phyloP scores from a whole-genome alignment of 2,113 vertebrate genomes.

The Microcebus tavaratra region DNA sequence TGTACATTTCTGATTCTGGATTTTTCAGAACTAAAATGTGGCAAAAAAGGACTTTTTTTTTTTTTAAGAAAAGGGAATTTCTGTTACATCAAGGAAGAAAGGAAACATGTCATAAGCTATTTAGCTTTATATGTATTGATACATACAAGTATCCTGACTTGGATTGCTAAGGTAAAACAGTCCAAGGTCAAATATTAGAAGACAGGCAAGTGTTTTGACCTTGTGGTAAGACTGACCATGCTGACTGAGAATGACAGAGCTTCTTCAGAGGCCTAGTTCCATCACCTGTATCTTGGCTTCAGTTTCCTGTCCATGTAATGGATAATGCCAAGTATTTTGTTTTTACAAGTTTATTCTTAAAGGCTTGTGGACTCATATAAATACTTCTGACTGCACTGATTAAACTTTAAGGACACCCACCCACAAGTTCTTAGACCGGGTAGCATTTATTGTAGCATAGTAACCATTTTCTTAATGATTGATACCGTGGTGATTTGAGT shows the following conservation, averaged over 20 bases:
- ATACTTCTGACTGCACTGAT: background rate
- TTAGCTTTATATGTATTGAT: background rate
- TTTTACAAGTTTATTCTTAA: background rate
- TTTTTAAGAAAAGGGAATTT: conserved; percentile 14
- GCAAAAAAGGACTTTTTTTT: background rate
- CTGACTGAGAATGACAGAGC: no score
- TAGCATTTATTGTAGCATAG: background rate
- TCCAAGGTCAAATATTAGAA: background rate
- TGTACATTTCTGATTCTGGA: conserved; percentile 10
- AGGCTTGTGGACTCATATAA: background rate
- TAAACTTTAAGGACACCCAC: background rate
- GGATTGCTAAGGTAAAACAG: background rate
- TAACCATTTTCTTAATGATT: background rate
- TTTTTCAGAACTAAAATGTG: conserved; percentile 24
- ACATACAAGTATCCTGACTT: background rate
- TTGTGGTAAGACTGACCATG: background rate
- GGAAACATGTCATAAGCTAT: background rate
- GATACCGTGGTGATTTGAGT: background rate
- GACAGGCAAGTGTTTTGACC: background rate
- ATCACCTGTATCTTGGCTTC: background rate
- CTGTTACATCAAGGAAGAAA: background rate
- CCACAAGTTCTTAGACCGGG: background rate
- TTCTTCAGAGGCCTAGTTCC: background rate
- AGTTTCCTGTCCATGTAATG: background rate
- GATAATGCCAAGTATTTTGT: background rate